Evolutionary conservation across 2,797 vertebrate species (phyloP), one percentile per base, ranked within the genome.

Genomic region (Emys orbicularis): DNA sequence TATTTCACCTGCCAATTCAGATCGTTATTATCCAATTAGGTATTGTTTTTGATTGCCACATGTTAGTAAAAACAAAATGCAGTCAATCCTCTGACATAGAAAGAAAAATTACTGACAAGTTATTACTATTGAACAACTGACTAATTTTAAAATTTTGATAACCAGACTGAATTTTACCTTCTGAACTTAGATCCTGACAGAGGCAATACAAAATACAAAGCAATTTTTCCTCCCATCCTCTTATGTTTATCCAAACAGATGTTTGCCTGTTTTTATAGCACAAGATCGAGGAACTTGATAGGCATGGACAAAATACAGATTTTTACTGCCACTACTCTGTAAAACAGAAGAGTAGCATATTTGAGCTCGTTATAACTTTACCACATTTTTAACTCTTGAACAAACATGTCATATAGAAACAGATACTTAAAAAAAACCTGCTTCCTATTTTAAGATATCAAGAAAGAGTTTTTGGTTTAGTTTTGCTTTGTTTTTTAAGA

Each of bases 31-130:
- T 50, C 25, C 15, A 92, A 89, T 56, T 81, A 96, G 53, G 79
- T 76, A 89, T 82, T 61, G 8, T 88, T 77, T 76, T 44, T 84
- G 84, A 93, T 19, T 16, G 94, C 50, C 87, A 61, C 44, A 74
- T 41, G 41, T 83, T 87, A 88, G 81, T 93, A n/a, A 5, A 90
- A 80, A 89, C 81, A 93, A 93, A 1, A 92, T 29, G 23, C 6
- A 84, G 72, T 89, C 92, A 79, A 68, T 89, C 77, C 59, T 41
- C 29, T 6, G 1, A 81, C 81, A 54, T 77, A 93, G 68, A n/a
- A 68, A 92, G 31, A 92, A 61, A 96, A 92, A 95, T 53, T 91
- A 93, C 44, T 91, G 49, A 41, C 37, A 96, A 96, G 91, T 96
- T 94, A 94, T 12, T 93, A 79, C 84, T 79, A 54, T 79, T 96